Evolutionary conservation across 2,888 invertebrate genomes (phyloP).

Genomic region (Actias luna): DNA sequence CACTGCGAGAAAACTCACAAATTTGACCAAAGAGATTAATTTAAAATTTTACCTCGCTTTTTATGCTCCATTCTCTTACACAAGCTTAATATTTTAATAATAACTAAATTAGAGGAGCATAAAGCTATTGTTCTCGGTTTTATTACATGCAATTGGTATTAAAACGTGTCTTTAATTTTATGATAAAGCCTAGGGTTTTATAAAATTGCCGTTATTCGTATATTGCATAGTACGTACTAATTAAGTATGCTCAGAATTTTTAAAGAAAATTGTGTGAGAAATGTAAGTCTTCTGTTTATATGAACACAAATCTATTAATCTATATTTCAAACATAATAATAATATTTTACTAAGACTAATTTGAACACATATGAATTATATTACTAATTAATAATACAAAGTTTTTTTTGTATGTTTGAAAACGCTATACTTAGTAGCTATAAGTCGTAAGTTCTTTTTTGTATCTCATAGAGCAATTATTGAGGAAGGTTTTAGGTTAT

Average conservation of each 20-base stretch:
- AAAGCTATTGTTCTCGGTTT: slow-evolving; percentile 37
- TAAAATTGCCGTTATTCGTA: slow-evolving; percentile 39
- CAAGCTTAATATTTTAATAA: slow-evolving; percentile 24
- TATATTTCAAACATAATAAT: too few relatives aligned
- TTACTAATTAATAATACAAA: too few relatives aligned
- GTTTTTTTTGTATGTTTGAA: too few relatives aligned
- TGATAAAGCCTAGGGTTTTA: slow-evolving; percentile 25
- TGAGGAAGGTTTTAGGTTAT: too few relatives aligned
- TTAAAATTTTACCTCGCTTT: slow-evolving; percentile 5
- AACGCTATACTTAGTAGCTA: too few relatives aligned
- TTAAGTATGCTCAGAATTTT: background rate
- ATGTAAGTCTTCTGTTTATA: too few relatives aligned
- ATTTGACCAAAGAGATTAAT: slow-evolving; percentile 10
- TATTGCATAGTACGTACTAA: slow-evolving; percentile 20
- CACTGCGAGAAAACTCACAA: background rate
- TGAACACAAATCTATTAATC: too few relatives aligned
- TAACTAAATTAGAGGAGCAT: slow-evolving; percentile 34
- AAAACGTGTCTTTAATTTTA: slow-evolving; percentile 44
- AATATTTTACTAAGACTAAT: too few relatives aligned
- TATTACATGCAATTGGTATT: slow-evolving; percentile 36
- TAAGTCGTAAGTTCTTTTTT: too few relatives aligned
- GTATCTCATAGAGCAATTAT: too few relatives aligned
- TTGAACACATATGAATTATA: too few relatives aligned
- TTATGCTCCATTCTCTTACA: slow-evolving; percentile 6
- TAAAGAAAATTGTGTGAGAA: too few relatives aligned